Conservation (phyloP, 2,888 invertebrate species). For the Anthophora plumipes region DNA sequence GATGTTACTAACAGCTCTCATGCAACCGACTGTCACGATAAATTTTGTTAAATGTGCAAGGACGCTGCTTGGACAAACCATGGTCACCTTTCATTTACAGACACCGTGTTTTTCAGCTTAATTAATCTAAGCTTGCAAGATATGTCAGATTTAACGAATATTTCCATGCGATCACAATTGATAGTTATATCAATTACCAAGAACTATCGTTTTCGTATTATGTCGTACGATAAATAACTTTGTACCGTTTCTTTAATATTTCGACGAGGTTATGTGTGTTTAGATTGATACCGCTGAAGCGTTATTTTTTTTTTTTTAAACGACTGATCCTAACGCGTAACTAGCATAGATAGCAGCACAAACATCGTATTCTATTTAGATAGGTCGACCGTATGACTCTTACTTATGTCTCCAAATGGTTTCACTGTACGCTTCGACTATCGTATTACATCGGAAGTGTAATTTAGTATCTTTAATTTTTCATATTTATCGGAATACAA, state of each 20-base stretch:
- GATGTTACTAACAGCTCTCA: constrained; percentile 73
- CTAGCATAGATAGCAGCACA: constrained; percentile 47
- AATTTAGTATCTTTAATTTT: neutral
- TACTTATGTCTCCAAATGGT: constrained; percentile 3
- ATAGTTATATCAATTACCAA: neutral
- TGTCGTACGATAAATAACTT: neutral
- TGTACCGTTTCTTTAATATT: neutral
- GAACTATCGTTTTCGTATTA: neutral
- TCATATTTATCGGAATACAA: no score
- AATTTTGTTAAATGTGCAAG: constrained; percentile 80
- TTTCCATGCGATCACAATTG: constrained; percentile 49
- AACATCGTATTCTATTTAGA: constrained; percentile 5
- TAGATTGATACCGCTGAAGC: neutral
- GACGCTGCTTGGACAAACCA: constrained; percentile 79
- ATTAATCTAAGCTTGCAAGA: constrained; percentile 10
- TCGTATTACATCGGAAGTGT: neutral
- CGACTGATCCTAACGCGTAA: neutral
- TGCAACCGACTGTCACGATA: constrained; percentile 77
- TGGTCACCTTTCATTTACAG: constrained; percentile 61
- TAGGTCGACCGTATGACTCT: neutral
- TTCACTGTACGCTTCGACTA: neutral
- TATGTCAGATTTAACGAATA: constrained; percentile 1
- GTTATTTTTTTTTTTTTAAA: neutral
- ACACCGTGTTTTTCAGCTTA: neutral
- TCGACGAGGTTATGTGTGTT: constrained; percentile 11